Base-by-base conservation (phyloP, 2,113 vertebrate genomes). In the Entelurus aequoreus region DNA sequence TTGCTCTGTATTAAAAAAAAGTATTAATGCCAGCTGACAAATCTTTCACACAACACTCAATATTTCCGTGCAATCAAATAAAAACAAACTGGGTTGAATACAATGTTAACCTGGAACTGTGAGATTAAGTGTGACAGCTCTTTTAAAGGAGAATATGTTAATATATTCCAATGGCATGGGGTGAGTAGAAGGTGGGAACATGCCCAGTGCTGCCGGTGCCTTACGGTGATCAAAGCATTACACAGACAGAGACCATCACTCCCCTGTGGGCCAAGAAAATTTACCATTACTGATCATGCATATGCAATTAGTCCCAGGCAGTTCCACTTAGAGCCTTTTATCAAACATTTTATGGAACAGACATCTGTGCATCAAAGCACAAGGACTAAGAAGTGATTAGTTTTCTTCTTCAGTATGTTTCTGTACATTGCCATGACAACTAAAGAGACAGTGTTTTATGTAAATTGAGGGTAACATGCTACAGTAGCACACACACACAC, bases 171-270 rank as follows among this genome's bases (percentile, higher is more conserved):
- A 67, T 68, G 73, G 76, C 58, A 59, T 54, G 56, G 65, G 65
- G 63, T 38, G 68, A 79, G 75, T 56, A 57, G 68, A 80, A 80
- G 79, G 73, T 81, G 62, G 16, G 49, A 74, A 75, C 62, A 64
- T 72, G 65, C 54, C 63, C 63, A 28, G 58, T 76, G 74, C 68
- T 71, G 76, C 66, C 65, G 65, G 65, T 81, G 84, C 77, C 83
- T 71, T 64, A 71, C 54, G 44, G 72, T 79, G 82, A 87, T 87
- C 79, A 86, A 84, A 87, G 79, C 70, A 11, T 66, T 62, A 64
- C 54, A 63, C 71, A 77, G 64, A 77, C 62, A 60, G 60, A 63
- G 58, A 71, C 68, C 75, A 69, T 62, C 48, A 63, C 64, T 80
- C 56, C 77, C 81, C 75, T 54, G 54, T 64, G 68, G 80, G 75